phyloP scores from a whole-genome alignment of 2,113 vertebrate genomes.

The Platichthys stellatus region DNA sequence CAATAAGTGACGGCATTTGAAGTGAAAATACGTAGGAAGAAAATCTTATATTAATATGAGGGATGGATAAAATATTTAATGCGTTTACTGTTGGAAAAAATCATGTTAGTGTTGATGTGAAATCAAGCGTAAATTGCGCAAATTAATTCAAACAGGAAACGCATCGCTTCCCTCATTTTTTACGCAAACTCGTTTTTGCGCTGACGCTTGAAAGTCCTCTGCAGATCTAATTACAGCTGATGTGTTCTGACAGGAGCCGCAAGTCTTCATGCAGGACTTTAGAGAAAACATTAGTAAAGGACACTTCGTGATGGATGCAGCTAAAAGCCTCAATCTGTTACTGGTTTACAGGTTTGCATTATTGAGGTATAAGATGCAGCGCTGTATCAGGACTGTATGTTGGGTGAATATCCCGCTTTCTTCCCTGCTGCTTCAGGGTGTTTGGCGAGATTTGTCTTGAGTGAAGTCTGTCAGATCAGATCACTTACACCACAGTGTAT shows the following conservation, averaged over 20 bases:
- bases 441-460: conserved; percentile 12
- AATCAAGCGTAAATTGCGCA: not conserved
- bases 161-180: not conserved
- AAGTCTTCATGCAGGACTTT: not conserved
- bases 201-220: conserved; percentile 6
- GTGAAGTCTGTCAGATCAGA: conserved; percentile 21
- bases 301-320: not conserved
- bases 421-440: conserved; percentile 3
- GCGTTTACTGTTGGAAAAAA: too few relatives aligned
- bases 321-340: too few relatives aligned
- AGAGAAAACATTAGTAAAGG: not conserved
- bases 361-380: not conserved
- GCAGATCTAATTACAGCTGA: not conserved
- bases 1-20: conserved; percentile 13
- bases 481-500: conserved; percentile 19
- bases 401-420: not conserved
- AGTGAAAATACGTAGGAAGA: not conserved
- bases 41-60: not conserved
- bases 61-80: not conserved
- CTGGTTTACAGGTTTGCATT: not conserved
- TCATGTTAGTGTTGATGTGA: not conserved
- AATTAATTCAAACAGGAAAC: not conserved
- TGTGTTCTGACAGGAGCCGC: conserved; percentile 1
- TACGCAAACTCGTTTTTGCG: not conserved
- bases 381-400: not conserved